A percentile compares a stretch with the other conserved stretches of the same genome.
Conservation (phyloP, 2,888 invertebrate species). For the Craniophora ligustri region DNA sequence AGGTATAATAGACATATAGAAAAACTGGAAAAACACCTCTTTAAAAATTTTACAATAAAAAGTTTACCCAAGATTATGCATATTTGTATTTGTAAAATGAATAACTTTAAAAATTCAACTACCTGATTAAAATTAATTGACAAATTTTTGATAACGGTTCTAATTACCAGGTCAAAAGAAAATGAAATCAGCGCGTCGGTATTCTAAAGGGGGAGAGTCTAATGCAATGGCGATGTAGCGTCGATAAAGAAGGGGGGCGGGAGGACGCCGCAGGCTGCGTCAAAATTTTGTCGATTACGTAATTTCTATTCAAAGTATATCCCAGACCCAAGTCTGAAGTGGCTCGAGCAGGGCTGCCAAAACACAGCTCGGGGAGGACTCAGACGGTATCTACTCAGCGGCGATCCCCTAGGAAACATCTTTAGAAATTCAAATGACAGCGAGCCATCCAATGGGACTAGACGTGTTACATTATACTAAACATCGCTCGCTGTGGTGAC, state of each 20-base stretch:
- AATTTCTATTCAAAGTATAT: slow-evolving; percentile 79
- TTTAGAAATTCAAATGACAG: slow-evolving; percentile 73
- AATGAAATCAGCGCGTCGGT: slow-evolving; percentile 63
- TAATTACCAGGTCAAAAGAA: slow-evolving; percentile 57
- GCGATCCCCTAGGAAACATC: slow-evolving; percentile 60
- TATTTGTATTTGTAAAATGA: not conserved
- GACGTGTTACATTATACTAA: slow-evolving; percentile 57
- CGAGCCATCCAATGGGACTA: slow-evolving; percentile 58
- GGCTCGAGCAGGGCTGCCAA: slow-evolving; percentile 61
- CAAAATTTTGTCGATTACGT: slow-evolving; percentile 73
- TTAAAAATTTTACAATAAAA: too few species aligned
- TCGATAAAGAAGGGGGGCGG: slow-evolving; percentile 65
- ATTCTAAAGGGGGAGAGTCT: slow-evolving; percentile 55
- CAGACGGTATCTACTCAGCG: slow-evolving; percentile 46
- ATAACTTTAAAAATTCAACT: slow-evolving; percentile 29
- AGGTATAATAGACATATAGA: too few species aligned
- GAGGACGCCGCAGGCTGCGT: slow-evolving; percentile 64
- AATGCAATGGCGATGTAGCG: slow-evolving; percentile 62
- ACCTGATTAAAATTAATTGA: slow-evolving; percentile 42
- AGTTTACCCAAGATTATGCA: too few species aligned
- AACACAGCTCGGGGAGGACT: slow-evolving; percentile 49
- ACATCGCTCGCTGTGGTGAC: slow-evolving; percentile 45
- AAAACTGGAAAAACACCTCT: too few species aligned
- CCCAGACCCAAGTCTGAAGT: slow-evolving; percentile 43
- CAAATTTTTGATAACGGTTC: slow-evolving; percentile 44